These are phyloP conservation scores for Coregonus ussuriensis DNA, from an alignment of 2,797 vertebrate genomes.

Conservation along the genomic window DNA sequence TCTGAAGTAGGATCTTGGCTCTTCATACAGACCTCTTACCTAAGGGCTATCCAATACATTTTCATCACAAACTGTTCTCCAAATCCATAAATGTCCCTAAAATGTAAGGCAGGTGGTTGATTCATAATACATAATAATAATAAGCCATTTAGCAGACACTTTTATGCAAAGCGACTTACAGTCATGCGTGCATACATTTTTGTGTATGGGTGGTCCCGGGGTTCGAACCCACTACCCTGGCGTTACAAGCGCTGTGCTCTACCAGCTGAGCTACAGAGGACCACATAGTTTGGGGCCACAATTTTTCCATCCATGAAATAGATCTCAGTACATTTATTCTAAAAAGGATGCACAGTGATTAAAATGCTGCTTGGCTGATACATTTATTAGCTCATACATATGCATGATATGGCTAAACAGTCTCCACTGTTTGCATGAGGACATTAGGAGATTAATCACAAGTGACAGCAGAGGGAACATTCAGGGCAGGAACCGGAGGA, in stretches of 20 bases:
- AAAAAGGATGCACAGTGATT: conserved; percentile 52
- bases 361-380: conserved; percentile 68
- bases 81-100: conserved; percentile 21
- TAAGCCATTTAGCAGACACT: too few relatives aligned
- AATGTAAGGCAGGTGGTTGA: conserved; percentile 70
- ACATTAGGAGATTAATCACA: conserved; percentile 78
- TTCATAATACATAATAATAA: conserved; percentile 39
- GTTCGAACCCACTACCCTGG: too few relatives aligned
- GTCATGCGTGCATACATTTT: too few relatives aligned
- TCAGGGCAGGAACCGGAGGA: conserved; percentile 61
- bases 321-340: conserved; percentile 55
- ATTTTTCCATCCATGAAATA: conserved; percentile 28
- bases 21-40: not conserved
- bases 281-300: conserved; percentile 47
- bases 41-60: not conserved
- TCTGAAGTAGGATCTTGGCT: too few relatives aligned
- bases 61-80: conserved; percentile 33
- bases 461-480: conserved; percentile 66
- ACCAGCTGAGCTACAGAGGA: too few relatives aligned
- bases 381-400: conserved; percentile 77
- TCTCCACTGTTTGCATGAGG: conserved; percentile 73
- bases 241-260: too few relatives aligned
- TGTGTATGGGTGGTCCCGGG: too few relatives aligned
- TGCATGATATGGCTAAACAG: conserved; percentile 73
- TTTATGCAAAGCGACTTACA: too few relatives aligned